Evolutionary conservation across 2,113 vertebrate genomes (phyloP).

Genomic region (Furnarius figulus): DNA sequence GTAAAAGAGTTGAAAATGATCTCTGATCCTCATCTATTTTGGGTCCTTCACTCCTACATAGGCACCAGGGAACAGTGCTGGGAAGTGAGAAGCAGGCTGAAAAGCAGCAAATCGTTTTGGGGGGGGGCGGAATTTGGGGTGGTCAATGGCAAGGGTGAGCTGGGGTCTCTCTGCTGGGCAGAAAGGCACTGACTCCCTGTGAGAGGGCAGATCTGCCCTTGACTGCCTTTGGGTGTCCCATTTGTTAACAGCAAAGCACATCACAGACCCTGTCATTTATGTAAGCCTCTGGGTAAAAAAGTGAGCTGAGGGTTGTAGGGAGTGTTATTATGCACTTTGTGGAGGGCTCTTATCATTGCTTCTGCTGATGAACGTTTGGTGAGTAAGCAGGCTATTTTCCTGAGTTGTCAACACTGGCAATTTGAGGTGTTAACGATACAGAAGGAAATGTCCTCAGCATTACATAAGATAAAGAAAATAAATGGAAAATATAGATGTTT

Average conservation of each 20-base stretch:
- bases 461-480: slow-evolving; percentile 41
- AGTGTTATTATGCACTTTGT: slow-evolving; percentile 5
- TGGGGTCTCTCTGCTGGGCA: background rate
- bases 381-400: slow-evolving; percentile 59
- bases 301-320: background rate
- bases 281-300: background rate
- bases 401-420: slow-evolving; percentile 47
- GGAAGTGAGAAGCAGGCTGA: background rate
- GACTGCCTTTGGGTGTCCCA: background rate
- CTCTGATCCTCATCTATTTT: slow-evolving; percentile 56
- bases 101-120: background rate
- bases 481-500: background rate
- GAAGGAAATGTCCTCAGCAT: slow-evolving; percentile 27
- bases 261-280: background rate
- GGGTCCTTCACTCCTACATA: slow-evolving; percentile 21
- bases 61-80: background rate
- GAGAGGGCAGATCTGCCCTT: background rate
- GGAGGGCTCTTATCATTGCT: slow-evolving; percentile 24
- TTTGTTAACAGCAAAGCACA: background rate
- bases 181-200: background rate
- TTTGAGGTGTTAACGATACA: slow-evolving; percentile 44
- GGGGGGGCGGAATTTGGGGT: fast-evolving
- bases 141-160: background rate
- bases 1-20: slow-evolving; percentile 35
- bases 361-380: slow-evolving; percentile 35